Conservation (phyloP, 1,140 invertebrate genomes). For the Lamellibrachia luymesi region DNA sequence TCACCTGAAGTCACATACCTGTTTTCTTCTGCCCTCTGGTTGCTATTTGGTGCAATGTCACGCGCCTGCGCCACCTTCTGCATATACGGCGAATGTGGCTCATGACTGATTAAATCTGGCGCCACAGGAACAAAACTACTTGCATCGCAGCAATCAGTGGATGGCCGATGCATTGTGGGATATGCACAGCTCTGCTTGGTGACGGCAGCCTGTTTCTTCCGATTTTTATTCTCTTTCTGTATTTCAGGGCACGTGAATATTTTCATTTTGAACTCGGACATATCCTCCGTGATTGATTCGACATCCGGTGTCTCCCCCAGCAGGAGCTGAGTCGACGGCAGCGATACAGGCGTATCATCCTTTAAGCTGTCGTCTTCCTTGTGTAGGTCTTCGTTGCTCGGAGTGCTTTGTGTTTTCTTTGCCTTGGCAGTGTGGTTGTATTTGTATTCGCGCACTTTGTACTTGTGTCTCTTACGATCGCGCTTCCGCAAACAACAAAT, state of each 20-base stretch:
- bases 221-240: background rate
- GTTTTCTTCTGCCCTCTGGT: constrained; percentile 17
- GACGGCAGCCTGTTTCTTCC: background rate
- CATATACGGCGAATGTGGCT: background rate
- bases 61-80: background rate
- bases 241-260: background rate
- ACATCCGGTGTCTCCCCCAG: background rate
- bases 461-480: background rate
- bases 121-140: background rate
- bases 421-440: background rate
- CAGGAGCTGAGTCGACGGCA: constrained; percentile 7
- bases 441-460: constrained; percentile 8
- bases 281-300: background rate
- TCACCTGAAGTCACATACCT: constrained; percentile 16
- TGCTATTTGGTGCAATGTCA: background rate
- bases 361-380: background rate
- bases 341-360: background rate
- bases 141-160: background rate
- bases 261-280: background rate
- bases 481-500: background rate
- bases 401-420: background rate
- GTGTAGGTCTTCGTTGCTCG: background rate
- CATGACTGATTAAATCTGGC: background rate
- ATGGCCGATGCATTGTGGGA: background rate
- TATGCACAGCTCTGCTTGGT: background rate